Percentiles rank a stretch among this genome's conserved stretches.
These are phyloP conservation scores for Lineus longissimus DNA, from an alignment of 1,140 invertebrate genomes.

Conservation along the genomic window DNA sequence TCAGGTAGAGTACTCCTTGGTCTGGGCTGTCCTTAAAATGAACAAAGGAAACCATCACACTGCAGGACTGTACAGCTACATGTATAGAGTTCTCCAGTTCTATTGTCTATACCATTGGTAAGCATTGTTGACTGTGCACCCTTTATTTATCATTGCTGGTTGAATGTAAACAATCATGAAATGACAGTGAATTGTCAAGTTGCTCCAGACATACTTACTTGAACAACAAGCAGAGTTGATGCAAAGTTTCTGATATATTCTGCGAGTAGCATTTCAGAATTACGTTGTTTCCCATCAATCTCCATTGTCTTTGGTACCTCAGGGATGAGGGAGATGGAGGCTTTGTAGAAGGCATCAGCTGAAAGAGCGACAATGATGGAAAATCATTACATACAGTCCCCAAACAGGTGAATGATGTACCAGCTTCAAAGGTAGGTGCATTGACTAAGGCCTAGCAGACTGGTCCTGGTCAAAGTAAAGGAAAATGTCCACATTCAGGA, in stretches of 20 bases:
- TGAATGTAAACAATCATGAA: constrained; percentile 14
- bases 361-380: constrained; percentile 28
- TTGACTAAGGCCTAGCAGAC: no score
- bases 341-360: constrained; percentile 92
- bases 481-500: no score
- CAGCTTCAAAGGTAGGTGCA: no score
- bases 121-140: constrained; percentile 3
- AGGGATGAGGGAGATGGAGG: constrained; percentile 72
- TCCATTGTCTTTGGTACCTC: constrained; percentile 75
- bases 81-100: no score
- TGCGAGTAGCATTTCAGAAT: constrained; percentile 68
- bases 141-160: no score
- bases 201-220: constrained; percentile 64
- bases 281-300: constrained; percentile 69
- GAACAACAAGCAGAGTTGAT: constrained; percentile 78
- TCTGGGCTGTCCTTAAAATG: constrained; percentile 74
- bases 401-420: no score
- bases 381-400: no score
- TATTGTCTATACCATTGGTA: background rate
- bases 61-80: background rate
- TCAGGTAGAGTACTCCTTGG: constrained; percentile 70
- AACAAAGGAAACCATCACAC: background rate
- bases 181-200: background rate
- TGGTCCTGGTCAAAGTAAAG: no score
- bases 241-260: constrained; percentile 70